These are phyloP conservation scores for Pammene fasciana DNA, from an alignment of 2,888 invertebrate genomes.

Conservation along the genomic window DNA sequence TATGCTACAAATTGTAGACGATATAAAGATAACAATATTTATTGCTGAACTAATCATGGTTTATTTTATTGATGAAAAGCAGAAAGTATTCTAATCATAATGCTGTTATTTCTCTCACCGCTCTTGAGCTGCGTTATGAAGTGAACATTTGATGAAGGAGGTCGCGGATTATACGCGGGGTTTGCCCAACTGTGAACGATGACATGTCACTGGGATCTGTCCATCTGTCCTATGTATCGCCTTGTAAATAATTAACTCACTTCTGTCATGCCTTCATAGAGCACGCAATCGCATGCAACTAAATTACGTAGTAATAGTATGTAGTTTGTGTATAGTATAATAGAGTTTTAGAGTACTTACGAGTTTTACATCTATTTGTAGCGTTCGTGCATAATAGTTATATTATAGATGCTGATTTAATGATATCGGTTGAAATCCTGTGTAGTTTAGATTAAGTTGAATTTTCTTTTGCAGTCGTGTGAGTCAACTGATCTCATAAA, in stretches of 20 bases:
- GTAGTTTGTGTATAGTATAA: slow-evolving; percentile 24
- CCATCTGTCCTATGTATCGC: slow-evolving; percentile 25
- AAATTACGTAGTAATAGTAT: slow-evolving; percentile 28
- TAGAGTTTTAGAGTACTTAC: no score
- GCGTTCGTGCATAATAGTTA: neutral
- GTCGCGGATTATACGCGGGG: slow-evolving; percentile 15
- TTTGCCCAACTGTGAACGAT: slow-evolving; percentile 20
- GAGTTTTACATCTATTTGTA: slow-evolving; percentile 12
- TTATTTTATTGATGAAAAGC: slow-evolving; percentile 17
- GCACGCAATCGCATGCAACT: slow-evolving; percentile 39
- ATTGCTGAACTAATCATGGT: slow-evolving; percentile 37
- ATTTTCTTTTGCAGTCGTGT: slow-evolving; percentile 76
- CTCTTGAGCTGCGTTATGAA: neutral
- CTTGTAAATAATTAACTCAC: slow-evolving; percentile 34
- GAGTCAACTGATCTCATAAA: slow-evolving; percentile 77
- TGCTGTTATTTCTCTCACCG: slow-evolving; percentile 3
- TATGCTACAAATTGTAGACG: slow-evolving; percentile 36
- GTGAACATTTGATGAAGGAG: slow-evolving; percentile 14
- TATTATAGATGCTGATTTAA: slow-evolving; percentile 10
- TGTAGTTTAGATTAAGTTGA: slow-evolving; percentile 54
- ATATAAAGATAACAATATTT: slow-evolving; percentile 36
- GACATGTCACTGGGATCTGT: slow-evolving; percentile 11
- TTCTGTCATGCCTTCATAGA: slow-evolving; percentile 30
- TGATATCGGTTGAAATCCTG: neutral
- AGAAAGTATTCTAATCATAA: slow-evolving; percentile 25